These are phyloP conservation scores for Lonchura striata DNA, from an alignment of 2,113 vertebrate genomes.

Conservation along the genomic window DNA sequence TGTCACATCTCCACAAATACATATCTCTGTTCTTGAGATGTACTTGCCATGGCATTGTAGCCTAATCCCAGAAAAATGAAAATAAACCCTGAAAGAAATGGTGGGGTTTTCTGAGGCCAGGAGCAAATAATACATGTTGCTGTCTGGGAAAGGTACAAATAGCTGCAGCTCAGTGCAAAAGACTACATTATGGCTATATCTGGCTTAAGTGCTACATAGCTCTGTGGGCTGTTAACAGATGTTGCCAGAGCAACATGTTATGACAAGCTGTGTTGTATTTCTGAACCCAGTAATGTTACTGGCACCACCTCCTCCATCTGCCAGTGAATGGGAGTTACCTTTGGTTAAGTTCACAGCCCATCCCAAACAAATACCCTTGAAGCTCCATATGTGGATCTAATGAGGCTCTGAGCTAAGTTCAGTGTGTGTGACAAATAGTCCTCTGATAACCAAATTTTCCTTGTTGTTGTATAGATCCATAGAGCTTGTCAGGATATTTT, in stretches of 20 bases:
- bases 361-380: neutral
- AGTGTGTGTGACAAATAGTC: neutral
- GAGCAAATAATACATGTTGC: neutral
- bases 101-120: conserved; percentile 27
- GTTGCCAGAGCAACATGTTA: conserved; percentile 61
- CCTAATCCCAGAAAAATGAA: neutral
- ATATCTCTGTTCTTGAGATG: neutral
- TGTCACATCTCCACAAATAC: neutral
- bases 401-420: neutral
- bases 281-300: conserved; percentile 32
- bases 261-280: conserved; percentile 47
- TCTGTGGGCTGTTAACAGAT: conserved; percentile 57
- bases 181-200: conserved; percentile 39
- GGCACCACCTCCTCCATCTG: conserved; percentile 15
- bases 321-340: conserved; percentile 23
- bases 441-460: neutral
- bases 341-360: neutral
- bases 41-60: neutral
- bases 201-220: conserved; percentile 44
- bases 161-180: conserved; percentile 6
- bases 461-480: neutral
- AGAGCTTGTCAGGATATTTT: neutral
- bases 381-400: neutral
- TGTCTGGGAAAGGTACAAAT: conserved; percentile 37
- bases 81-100: neutral